These are phyloP conservation scores for Microdon myrmicae DNA, from an alignment of 2,888 invertebrate species.

Conservation along the genomic window DNA sequence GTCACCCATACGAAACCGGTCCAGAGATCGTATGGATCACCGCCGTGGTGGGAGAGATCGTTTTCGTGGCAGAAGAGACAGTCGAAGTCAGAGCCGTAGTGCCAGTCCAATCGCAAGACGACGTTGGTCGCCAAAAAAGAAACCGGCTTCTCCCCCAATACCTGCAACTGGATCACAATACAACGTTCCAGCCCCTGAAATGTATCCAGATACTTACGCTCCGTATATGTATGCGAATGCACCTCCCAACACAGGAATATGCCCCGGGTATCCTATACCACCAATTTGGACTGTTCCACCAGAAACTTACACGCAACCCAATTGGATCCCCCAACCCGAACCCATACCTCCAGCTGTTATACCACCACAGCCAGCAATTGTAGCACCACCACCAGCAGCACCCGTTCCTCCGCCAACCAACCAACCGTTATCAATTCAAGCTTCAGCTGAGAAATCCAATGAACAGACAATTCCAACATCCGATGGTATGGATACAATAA, in stretches of 20 bases:
- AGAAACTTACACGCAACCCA: conserved; percentile 28
- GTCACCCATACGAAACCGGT: conserved; percentile 54
- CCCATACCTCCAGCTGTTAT: conserved; percentile 44
- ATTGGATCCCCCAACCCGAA: conserved; percentile 39
- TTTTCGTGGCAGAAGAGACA: conserved; percentile 55
- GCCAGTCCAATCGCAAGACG: conserved; percentile 58
- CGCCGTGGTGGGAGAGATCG: conserved; percentile 56
- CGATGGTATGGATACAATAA: conserved; percentile 61
- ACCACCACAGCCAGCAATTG: conserved; percentile 19
- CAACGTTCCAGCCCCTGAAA: conserved; percentile 56
- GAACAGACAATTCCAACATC: conserved; percentile 57
- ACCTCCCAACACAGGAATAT: conserved; percentile 56
- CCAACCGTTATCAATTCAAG: conserved; percentile 17
- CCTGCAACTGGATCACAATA: conserved; percentile 55
- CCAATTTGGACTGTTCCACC: conserved; percentile 59
- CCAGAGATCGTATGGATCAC: conserved; percentile 54
- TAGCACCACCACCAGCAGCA: conserved; percentile 13
- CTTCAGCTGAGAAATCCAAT: conserved; percentile 49
- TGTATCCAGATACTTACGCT: conserved; percentile 60
- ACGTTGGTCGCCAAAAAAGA: conserved; percentile 63
- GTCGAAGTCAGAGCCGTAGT: conserved; percentile 58
- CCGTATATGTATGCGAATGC: conserved; percentile 57
- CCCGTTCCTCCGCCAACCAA: conserved; percentile 34
- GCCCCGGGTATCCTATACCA: conserved; percentile 59
- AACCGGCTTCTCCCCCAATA: conserved; percentile 54